Conservation (phyloP, 2,888 invertebrate species). For the Eupithecia exiguata region DNA sequence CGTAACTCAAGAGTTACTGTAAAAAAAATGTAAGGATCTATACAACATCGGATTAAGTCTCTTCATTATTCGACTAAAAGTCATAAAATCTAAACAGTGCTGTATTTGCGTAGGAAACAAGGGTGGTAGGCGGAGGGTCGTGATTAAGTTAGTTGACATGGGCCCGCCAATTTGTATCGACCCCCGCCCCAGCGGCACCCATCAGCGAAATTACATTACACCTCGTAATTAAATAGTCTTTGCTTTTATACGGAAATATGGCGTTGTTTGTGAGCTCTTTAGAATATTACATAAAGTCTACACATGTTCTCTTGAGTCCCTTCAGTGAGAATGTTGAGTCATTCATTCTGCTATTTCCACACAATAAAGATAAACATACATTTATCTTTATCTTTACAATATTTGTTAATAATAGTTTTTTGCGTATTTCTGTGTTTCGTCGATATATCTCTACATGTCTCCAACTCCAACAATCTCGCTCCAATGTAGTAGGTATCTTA, state of each 20-base stretch:
- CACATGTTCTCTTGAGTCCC: background rate
- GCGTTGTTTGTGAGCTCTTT: slow-evolving; percentile 46
- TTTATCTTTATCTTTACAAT: too few relatives aligned
- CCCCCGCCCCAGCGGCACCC: slow-evolving; percentile 53
- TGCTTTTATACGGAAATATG: slow-evolving; percentile 65
- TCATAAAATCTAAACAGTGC: slow-evolving; percentile 36
- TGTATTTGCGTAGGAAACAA: slow-evolving; percentile 52
- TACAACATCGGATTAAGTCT: background rate
- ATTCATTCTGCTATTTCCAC: background rate
- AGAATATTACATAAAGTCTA: slow-evolving; percentile 29
- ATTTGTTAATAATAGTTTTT: background rate
- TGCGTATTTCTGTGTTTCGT: background rate
- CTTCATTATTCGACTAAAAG: slow-evolving; percentile 9
- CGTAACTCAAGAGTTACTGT: background rate
- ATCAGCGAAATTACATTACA: slow-evolving; percentile 72
- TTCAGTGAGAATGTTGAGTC: background rate
- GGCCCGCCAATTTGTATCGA: slow-evolving; percentile 78
- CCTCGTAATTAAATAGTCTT: slow-evolving; percentile 70
- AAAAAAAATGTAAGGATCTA: background rate
- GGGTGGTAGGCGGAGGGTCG: slow-evolving; percentile 58
- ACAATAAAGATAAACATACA: too few relatives aligned
- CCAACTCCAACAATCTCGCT: background rate
- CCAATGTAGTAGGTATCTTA: too few relatives aligned
- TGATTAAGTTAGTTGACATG: slow-evolving; percentile 81
- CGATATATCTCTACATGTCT: background rate